Percentiles rank a stretch among this genome's conserved stretches.
phyloP scores from a whole-genome alignment of 2,113 vertebrate species.

The Catharus fuscescens region DNA sequence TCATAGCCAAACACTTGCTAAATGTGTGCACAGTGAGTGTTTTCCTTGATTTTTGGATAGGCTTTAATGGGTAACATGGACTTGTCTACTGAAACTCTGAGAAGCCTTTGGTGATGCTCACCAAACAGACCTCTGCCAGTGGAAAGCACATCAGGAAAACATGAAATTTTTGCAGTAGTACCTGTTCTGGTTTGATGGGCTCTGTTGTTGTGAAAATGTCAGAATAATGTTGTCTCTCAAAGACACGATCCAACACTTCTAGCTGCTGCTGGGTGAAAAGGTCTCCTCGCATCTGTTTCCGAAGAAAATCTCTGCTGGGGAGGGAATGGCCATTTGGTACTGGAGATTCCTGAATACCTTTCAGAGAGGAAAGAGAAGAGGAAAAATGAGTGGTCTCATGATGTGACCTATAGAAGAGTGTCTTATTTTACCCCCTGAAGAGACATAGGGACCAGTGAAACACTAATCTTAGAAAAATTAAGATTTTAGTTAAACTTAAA shows the following conservation, averaged over 20 bases:
- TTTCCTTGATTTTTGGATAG: background rate
- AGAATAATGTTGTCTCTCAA: slow-evolving; percentile 92
- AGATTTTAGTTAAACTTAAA: too few relatives aligned
- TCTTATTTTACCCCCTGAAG: background rate
- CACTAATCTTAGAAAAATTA: too few relatives aligned
- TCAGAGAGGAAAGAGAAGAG: slow-evolving; percentile 51
- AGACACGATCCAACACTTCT: slow-evolving; percentile 97
- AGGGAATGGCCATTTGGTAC: slow-evolving; percentile 96
- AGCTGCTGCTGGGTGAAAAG: slow-evolving; percentile 97
- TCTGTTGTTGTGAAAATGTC: slow-evolving; percentile 92
- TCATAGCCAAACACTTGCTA: background rate
- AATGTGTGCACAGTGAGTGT: background rate
- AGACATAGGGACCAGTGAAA: background rate
- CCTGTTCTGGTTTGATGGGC: slow-evolving; percentile 96
- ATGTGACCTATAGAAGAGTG: background rate
- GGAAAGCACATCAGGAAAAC: background rate
- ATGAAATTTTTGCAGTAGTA: slow-evolving; percentile 59
- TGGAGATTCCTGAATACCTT: slow-evolving; percentile 94
- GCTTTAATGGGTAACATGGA: background rate
- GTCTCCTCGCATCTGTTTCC: slow-evolving; percentile 99
- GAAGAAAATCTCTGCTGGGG: slow-evolving; percentile 94
- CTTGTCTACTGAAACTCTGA: background rate
- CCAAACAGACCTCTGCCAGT: background rate
- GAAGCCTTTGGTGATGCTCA: background rate
- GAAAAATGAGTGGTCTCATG: background rate